Evolutionary conservation across 2,888 invertebrate genomes (phyloP).

Genomic region (Pristionchus maxplancki): DNA sequence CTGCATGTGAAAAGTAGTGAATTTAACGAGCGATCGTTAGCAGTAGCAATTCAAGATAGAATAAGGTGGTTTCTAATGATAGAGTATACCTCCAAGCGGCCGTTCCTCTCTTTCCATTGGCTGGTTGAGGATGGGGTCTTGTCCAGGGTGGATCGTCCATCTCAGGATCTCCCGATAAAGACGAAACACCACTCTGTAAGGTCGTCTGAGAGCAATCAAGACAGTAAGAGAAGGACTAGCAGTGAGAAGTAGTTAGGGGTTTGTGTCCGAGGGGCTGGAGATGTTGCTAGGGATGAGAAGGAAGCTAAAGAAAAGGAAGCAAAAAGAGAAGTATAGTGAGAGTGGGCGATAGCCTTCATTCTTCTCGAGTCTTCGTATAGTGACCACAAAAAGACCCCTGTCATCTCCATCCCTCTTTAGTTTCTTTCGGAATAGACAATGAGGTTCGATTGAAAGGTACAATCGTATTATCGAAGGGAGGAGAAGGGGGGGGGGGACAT

Average conservation of each 20-base stretch:
- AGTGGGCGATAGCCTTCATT: neutral
- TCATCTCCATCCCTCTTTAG: neutral
- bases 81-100: slow-evolving; percentile 46
- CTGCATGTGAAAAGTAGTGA: neutral
- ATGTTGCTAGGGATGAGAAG: slow-evolving; percentile 33
- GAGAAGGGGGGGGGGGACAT: neutral
- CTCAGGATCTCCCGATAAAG: neutral
- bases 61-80: neutral
- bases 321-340: slow-evolving; percentile 12
- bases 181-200: slow-evolving; percentile 31
- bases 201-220: neutral
- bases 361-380: slow-evolving; percentile 36
- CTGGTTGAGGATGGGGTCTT: slow-evolving; percentile 50
- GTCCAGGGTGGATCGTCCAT: slow-evolving; percentile 52
- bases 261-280: neutral
- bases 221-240: neutral
- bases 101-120: slow-evolving; percentile 51
- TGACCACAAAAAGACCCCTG: neutral
- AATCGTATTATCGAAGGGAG: slow-evolving; percentile 4
- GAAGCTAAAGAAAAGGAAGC: slow-evolving; percentile 28
- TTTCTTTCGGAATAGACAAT: slow-evolving; percentile 39
- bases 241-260: slow-evolving; percentile 26
- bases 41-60: neutral
- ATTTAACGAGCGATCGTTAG: neutral
- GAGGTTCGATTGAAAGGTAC: slow-evolving; percentile 24